phyloP scores from a whole-genome alignment of 1,140 invertebrate genomes.

The Teleogryllus occipitalis region DNA sequence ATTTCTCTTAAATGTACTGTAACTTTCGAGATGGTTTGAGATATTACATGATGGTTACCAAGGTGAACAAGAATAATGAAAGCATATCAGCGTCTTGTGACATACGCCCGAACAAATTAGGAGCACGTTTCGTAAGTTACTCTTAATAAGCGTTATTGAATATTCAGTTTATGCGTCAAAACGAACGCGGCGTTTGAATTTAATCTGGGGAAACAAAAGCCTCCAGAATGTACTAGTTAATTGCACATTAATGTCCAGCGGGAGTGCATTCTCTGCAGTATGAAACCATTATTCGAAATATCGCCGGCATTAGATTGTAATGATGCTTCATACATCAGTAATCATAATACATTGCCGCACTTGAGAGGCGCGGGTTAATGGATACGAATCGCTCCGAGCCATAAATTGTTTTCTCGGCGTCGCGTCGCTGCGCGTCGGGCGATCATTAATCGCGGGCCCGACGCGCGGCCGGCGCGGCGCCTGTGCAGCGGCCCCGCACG shows the following conservation, averaged over 20 bases:
- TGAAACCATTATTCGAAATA: conserved; percentile 5
- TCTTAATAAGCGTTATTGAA: background rate
- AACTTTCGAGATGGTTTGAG: no score
- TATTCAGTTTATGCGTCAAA: background rate
- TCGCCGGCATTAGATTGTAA: background rate
- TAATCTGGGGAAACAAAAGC: background rate
- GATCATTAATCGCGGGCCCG: background rate
- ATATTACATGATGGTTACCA: no score
- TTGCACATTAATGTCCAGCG: background rate
- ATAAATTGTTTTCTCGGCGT: background rate
- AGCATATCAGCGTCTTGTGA: no score
- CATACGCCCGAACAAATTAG: no score
- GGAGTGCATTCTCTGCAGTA: background rate
- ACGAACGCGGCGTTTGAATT: background rate
- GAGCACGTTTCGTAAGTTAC: no score
- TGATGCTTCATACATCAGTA: background rate
- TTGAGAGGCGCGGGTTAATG: background rate
- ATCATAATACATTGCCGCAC: background rate
- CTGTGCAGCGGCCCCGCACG: no score
- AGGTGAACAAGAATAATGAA: no score
- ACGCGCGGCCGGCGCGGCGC: no score
- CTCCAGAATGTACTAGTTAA: background rate
- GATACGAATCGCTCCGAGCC: background rate
- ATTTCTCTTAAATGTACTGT: no score
- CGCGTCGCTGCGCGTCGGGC: background rate